Base-by-base conservation (phyloP, 2,888 invertebrate genomes). In the Hypena proboscidalis region DNA sequence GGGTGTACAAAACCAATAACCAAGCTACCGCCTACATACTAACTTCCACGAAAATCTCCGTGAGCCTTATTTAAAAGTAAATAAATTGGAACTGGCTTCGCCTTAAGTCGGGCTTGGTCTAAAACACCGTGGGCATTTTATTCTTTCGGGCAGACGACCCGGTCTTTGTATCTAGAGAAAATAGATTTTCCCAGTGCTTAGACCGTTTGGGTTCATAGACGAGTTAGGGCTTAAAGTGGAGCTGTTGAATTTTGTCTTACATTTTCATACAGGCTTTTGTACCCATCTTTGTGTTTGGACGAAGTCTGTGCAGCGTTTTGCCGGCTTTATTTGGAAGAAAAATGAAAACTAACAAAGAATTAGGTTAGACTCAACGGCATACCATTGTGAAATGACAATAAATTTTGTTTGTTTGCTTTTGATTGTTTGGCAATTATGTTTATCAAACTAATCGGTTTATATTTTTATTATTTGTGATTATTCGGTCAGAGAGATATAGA, bases 101-200 rank as follows among this genome's bases (percentile, higher is more conserved):
- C 44, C 44, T 44, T 44, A 38, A 44, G 33, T 10, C 20, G 11
- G 34, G 11, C n/a, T 29, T 41, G 29, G 23, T 49, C 58, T 63
- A 58, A 64, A 50, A 57, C 38, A 60, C 55, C 44, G 51, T 52
- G 58, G 65, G 49, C 62, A 61, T 64, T 63, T 65, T 62, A 62
- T 62, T 59, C 54, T 49, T 54, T 51, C 40, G 44, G 50, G 30
- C 54, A 57, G 66, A 50, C 56, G 33, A 56, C 33, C 40, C 51
- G 30, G 31, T 59, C 59, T 59, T 66, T 67, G 61, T 66, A 53
- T 64, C 58, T 40, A 48, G 40, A 57, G 58, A 58, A 54, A 58
- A 65, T 61, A 58, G 55, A 65, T 63, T 61, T 56, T 56, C 33
- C 40, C 44, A 32, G 21, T 21, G 9, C 22, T 37, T 57, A 41